Evolutionary conservation across 2,888 invertebrate species (phyloP).

Genomic region (Hydriomena furcata): DNA sequence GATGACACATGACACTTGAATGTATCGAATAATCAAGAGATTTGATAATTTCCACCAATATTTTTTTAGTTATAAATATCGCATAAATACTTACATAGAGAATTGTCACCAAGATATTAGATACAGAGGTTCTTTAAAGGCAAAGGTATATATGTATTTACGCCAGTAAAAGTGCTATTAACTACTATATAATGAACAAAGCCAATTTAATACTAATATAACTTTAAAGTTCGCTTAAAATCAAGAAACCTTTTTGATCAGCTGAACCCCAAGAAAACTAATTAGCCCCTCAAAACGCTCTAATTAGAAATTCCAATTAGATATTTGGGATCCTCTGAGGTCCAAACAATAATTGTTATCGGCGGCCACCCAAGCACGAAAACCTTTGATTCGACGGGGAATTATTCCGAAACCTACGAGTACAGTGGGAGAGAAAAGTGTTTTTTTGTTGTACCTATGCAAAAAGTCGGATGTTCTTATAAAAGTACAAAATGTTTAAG

Average conservation of each 20-base stretch:
- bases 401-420: conserved; percentile 58
- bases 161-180: no score
- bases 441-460: neutral
- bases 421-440: conserved; percentile 22
- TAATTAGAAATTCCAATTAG: conserved; percentile 82
- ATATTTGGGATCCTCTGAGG: conserved; percentile 72
- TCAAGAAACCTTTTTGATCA: conserved; percentile 47
- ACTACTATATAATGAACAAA: conserved; percentile 19
- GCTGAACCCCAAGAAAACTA: conserved; percentile 61
- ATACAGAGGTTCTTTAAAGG: no score
- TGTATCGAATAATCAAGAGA: no score
- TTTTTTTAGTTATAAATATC: no score
- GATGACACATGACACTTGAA: no score
- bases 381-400: conserved; percentile 60
- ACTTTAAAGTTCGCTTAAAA: conserved; percentile 12
- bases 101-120: no score
- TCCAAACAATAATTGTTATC: conserved; percentile 76
- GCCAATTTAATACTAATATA: conserved; percentile 7
- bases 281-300: conserved; percentile 60
- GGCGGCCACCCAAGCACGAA: conserved; percentile 64
- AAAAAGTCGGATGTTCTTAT: no score
- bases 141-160: no score
- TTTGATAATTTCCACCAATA: no score
- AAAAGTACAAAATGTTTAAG: no score
- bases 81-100: no score